Conservation (phyloP, 2,797 vertebrate genomes). For the Chaunax sp. region DNA sequence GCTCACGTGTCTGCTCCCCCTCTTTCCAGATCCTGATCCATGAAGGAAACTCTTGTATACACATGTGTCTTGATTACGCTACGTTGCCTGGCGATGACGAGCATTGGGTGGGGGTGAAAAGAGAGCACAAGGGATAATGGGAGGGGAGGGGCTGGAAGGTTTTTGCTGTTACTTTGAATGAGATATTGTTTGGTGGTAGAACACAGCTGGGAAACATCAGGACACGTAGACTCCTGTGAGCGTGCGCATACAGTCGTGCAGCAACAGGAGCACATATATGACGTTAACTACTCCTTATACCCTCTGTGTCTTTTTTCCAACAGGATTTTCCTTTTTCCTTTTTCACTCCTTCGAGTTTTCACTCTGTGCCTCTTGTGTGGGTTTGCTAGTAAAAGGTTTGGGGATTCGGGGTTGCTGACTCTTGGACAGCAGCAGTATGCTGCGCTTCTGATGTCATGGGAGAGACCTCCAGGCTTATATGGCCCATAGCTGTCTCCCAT, state of each 20-base stretch:
- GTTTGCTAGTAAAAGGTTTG: slow-evolving; percentile 44
- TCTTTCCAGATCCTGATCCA: slow-evolving; percentile 66
- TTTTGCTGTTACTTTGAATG: slow-evolving; percentile 82
- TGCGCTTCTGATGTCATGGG: slow-evolving; percentile 82
- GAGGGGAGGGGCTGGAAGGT: slow-evolving; percentile 53
- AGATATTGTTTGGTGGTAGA: slow-evolving; percentile 86
- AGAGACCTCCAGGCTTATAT: slow-evolving; percentile 61
- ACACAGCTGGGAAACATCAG: slow-evolving; percentile 89
- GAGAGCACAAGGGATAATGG: slow-evolving; percentile 68
- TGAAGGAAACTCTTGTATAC: slow-evolving; percentile 84
- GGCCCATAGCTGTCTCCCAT: not conserved
- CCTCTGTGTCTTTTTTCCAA: slow-evolving; percentile 20
- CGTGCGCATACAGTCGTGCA: slow-evolving; percentile 48
- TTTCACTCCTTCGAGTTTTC: slow-evolving; percentile 24
- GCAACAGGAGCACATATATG: slow-evolving; percentile 54
- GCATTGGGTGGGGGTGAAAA: slow-evolving; percentile 60
- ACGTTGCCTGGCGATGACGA: slow-evolving; percentile 80
- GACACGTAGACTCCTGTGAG: slow-evolving; percentile 68
- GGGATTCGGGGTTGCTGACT: slow-evolving; percentile 44
- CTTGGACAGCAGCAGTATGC: slow-evolving; percentile 60
- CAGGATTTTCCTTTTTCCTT: slow-evolving; percentile 16
- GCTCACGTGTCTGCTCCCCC: slow-evolving; percentile 53
- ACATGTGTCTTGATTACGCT: slow-evolving; percentile 82
- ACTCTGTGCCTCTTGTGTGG: slow-evolving; percentile 27
- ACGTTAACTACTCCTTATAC: slow-evolving; percentile 48